These are phyloP conservation scores for Cygnus olor DNA, from an alignment of 2,797 vertebrate species.

Conservation along the genomic window DNA sequence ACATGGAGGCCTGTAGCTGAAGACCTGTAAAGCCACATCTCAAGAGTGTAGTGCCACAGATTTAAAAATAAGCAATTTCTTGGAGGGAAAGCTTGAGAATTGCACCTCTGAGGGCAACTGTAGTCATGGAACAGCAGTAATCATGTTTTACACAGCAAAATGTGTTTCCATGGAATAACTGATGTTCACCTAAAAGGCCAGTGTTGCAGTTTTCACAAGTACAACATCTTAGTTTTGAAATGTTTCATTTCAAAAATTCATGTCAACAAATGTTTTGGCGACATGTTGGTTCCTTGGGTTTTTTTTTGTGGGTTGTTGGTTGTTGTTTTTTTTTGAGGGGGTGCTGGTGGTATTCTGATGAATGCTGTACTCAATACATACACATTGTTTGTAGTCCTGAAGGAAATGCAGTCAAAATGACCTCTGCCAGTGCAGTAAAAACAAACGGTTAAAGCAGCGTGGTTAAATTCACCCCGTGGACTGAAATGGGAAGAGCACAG, in stretches of 20 bases:
- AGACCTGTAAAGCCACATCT: constrained; percentile 43
- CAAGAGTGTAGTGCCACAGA: constrained; percentile 6
- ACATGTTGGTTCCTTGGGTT: fast-evolving
- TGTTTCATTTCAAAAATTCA: neutral
- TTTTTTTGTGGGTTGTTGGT: too few species aligned
- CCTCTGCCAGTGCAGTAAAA: neutral
- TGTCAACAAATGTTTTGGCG: neutral
- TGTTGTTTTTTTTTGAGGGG: neutral
- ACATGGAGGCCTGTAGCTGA: constrained; percentile 1
- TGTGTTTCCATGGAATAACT: neutral
- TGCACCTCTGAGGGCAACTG: constrained; percentile 18
- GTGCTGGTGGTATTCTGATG: neutral
- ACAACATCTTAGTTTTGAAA: neutral
- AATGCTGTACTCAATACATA: neutral
- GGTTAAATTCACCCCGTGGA: neutral
- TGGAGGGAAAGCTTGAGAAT: constrained; percentile 38
- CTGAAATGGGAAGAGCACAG: neutral
- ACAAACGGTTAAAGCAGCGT: neutral
- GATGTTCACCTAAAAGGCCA: neutral
- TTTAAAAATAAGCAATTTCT: constrained; percentile 60
- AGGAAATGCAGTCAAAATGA: neutral
- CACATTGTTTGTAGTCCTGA: neutral
- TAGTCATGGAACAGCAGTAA: constrained; percentile 24
- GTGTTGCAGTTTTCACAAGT: neutral
- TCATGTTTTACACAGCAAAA: constrained; percentile 11